Percentiles rank a stretch among this genome's conserved stretches.
Conservation (phyloP, 2,113 vertebrate genomes). For the Heptranchias perlo region DNA sequence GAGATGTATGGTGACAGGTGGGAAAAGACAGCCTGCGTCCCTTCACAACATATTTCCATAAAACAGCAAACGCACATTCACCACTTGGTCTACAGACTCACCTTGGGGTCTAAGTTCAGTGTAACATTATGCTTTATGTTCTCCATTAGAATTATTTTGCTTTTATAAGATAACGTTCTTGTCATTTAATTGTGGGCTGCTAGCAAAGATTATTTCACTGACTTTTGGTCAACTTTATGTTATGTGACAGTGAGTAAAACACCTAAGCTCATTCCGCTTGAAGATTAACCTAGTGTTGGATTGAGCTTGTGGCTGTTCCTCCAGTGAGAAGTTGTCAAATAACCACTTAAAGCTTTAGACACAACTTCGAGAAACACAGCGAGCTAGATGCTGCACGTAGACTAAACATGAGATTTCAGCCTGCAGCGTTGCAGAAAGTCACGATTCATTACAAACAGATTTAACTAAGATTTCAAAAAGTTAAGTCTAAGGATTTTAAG, state of each 20-base stretch:
- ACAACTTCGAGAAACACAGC: not conserved
- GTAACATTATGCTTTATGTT: constrained; percentile 14
- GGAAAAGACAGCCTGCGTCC: constrained; percentile 24
- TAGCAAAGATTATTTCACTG: constrained; percentile 4
- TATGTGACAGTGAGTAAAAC: not conserved
- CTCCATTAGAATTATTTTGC: constrained; percentile 15
- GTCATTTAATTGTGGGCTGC: constrained; percentile 24
- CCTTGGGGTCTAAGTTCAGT: constrained; percentile 13
- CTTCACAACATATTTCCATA: not conserved
- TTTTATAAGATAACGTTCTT: constrained; percentile 8
- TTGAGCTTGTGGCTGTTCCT: not conserved
- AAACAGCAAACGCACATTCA: not conserved
- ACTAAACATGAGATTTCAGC: not conserved
- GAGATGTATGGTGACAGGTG: not conserved
- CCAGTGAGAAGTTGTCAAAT: constrained; percentile 1
- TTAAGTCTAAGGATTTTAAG: not conserved
- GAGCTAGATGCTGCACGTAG: not conserved
- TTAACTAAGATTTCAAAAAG: not conserved
- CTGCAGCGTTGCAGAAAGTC: not conserved
- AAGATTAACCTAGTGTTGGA: constrained; percentile 1
- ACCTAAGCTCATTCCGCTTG: not conserved
- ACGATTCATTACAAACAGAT: not conserved
- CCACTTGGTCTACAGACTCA: too few species aligned
- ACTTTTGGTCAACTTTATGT: not conserved
- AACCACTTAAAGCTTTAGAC: constrained; percentile 3